phyloP scores from a whole-genome alignment of 2,113 vertebrate species.

The Nothobranchius furzeri region DNA sequence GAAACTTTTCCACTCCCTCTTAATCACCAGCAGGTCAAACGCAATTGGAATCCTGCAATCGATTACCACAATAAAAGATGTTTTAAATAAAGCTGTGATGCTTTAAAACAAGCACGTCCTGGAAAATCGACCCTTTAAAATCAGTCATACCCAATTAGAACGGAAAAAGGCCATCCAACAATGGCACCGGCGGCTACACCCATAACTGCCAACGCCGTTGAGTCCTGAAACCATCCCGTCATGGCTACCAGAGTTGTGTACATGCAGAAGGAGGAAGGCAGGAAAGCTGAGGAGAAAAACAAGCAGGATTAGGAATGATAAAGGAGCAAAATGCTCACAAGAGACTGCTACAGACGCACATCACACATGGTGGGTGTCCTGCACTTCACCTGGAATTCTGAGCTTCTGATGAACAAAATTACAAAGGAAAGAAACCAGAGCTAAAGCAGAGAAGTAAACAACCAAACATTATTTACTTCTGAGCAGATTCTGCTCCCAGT shows the following conservation, averaged over 20 bases:
- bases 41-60: conserved; percentile 89
- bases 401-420: no score
- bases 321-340: not conserved
- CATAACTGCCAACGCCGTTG: conserved; percentile 84
- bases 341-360: no score
- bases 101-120: not conserved
- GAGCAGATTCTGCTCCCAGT: no score
- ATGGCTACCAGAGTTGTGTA: conserved; percentile 92
- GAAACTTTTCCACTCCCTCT: conserved; percentile 89
- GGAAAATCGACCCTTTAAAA: not conserved
- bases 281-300: conserved; percentile 82
- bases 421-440: no score
- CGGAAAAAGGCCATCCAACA: conserved; percentile 95
- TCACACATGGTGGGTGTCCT: no score
- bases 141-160: conserved; percentile 86
- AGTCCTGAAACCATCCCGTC: conserved; percentile 98
- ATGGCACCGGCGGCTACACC: conserved; percentile 91
- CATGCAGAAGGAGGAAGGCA: conserved; percentile 98
- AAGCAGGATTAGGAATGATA: not conserved
- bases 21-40: conserved; percentile 89
- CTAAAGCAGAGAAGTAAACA: no score
- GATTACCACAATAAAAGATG: not conserved
- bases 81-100: not conserved
- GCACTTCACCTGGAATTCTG: no score
- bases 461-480: no score